Conservation (phyloP, 2,113 vertebrate genomes). For the Hipposideros armiger region DNA sequence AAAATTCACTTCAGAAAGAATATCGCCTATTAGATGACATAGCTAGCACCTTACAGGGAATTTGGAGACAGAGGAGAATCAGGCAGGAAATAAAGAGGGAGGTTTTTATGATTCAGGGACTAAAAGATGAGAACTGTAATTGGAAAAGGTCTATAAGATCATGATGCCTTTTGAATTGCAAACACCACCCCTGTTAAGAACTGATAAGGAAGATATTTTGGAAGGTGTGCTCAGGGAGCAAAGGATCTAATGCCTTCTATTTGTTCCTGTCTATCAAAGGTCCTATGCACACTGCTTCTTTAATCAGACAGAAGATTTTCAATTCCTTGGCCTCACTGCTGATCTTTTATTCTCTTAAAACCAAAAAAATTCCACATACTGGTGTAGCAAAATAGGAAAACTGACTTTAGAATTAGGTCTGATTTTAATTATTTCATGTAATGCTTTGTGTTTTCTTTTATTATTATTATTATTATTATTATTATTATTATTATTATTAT, state of each 20-base stretch:
- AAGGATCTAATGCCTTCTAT: background rate
- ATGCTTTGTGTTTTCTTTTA: background rate
- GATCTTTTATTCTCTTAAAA: background rate
- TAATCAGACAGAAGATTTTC: background rate
- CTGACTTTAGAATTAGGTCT: background rate
- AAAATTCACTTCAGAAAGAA: conserved; percentile 67
- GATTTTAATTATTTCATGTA: background rate
- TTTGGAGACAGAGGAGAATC: background rate
- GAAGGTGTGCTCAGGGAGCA: background rate
- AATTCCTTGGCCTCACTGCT: background rate
- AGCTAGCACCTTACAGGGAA: background rate
- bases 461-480: too few species aligned
- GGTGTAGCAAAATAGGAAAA: background rate
- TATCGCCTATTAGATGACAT: conserved; percentile 2
- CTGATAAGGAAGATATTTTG: conserved; percentile 13
- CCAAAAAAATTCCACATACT: background rate
- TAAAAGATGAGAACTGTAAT: conserved; percentile 47
- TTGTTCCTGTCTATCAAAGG: background rate
- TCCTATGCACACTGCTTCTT: background rate
- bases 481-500: too few species aligned
- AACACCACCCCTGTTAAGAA: background rate
- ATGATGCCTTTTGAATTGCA: conserved; percentile 31
- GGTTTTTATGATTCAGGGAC: background rate
- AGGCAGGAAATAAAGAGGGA: conserved; percentile 24
- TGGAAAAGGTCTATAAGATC: conserved; percentile 42